A percentile compares a stretch with the other conserved stretches of the same genome.
Conservation (phyloP, 2,888 invertebrate genomes). For the Aradus depressus region DNA sequence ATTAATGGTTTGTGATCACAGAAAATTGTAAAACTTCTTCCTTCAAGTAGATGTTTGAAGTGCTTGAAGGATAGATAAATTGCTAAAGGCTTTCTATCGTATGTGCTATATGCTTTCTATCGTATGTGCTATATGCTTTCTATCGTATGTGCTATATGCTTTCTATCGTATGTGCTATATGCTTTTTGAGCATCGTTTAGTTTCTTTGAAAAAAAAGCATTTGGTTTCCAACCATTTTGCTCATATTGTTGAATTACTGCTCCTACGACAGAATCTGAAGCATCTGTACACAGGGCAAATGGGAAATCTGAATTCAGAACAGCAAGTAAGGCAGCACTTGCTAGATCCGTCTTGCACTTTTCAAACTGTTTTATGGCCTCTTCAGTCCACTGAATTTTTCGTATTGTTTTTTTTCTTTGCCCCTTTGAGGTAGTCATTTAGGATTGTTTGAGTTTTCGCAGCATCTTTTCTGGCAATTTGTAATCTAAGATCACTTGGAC, state of each 20-base stretch:
- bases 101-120: conserved; percentile 36
- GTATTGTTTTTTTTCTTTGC: conserved; percentile 26
- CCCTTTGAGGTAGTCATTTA: conserved; percentile 11
- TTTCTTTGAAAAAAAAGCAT: background rate
- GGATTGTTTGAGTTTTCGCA: conserved; percentile 19
- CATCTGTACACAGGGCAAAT: conserved; percentile 25
- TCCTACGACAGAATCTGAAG: conserved; percentile 13
- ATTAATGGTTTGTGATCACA: conserved; percentile 25
- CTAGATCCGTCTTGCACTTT: conserved; percentile 23
- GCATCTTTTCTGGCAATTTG: conserved; percentile 22
- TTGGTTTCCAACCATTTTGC: background rate
- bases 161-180: background rate
- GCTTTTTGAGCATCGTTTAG: background rate
- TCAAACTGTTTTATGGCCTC: conserved; percentile 20
- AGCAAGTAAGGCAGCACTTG: conserved; percentile 20
- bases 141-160: conserved; percentile 37
- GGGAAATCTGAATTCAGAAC: conserved; percentile 20
- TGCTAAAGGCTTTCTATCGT: conserved; percentile 34
- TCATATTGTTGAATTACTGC: background rate
- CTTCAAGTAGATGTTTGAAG: conserved; percentile 26
- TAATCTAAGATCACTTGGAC: conserved; percentile 21
- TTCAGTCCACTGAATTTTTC: conserved; percentile 25
- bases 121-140: conserved; percentile 36
- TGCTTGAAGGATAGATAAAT: conserved; percentile 25
- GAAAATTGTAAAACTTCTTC: conserved; percentile 18